These are phyloP conservation scores for Siphamia tubifer DNA, from an alignment of 2,113 vertebrate genomes.

Conservation along the genomic window DNA sequence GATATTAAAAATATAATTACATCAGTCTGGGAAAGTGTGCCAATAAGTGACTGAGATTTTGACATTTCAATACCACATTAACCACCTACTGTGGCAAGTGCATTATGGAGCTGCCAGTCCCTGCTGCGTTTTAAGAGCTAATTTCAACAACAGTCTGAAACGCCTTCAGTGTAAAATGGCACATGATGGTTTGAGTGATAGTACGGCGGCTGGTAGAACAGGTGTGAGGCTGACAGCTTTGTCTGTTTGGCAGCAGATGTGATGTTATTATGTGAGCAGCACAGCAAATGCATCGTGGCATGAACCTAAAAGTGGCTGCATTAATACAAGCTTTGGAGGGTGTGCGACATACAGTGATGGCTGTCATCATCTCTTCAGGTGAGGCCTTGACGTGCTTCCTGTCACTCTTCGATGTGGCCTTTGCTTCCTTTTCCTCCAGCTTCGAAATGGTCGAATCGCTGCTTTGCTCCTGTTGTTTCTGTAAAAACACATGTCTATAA, in stretches of 20 bases:
- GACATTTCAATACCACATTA: neutral
- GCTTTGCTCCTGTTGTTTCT: conserved; percentile 67
- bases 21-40: neutral
- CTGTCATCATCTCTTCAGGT: conserved; percentile 81
- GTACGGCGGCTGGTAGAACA: neutral
- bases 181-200: neutral
- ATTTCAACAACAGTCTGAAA: neutral
- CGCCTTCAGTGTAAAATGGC: neutral
- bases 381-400: conserved; percentile 83
- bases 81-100: neutral
- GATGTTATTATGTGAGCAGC: neutral
- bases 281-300: neutral
- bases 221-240: conserved; percentile 20
- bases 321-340: neutral
- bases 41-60: neutral
- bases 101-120: neutral
- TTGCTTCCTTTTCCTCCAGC: conserved; percentile 81
- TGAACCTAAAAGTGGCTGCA: neutral
- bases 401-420: conserved; percentile 83
- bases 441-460: conserved; percentile 66
- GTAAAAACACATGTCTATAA: conserved; percentile 10
- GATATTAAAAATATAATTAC: neutral
- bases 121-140: neutral
- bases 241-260: conserved; percentile 12
- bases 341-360: conserved; percentile 17